Percentiles rank a stretch among this genome's conserved stretches.
Evolutionary conservation across 2,888 invertebrate species (phyloP).

Genomic region (Acholoe squamosa): DNA sequence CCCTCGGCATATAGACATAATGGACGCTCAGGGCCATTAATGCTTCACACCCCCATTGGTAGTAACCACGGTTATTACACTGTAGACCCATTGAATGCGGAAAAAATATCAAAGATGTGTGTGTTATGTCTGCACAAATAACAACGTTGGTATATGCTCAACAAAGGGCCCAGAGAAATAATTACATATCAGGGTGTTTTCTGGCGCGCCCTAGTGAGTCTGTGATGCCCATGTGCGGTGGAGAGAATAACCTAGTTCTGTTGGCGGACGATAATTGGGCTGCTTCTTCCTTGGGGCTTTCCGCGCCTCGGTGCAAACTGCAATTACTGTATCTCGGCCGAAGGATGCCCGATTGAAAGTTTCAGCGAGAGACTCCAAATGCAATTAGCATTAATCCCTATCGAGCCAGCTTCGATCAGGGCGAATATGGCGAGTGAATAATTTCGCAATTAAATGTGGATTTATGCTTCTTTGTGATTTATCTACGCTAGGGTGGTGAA

Average conservation of each 20-base stretch:
- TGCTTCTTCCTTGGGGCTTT: constrained; percentile 44
- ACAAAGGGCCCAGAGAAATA: constrained; percentile 28
- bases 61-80: neutral
- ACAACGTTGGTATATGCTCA: constrained; percentile 28
- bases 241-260: constrained; percentile 18
- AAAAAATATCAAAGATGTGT: constrained; percentile 47
- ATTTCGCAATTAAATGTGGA: constrained; percentile 59
- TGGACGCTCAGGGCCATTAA: constrained; percentile 8
- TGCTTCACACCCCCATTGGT: constrained; percentile 22
- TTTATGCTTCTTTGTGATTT: constrained; percentile 60
- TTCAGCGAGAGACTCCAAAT: constrained; percentile 29
- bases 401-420: neutral
- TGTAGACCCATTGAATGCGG: neutral
- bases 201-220: neutral
- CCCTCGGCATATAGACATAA: constrained; percentile 22
- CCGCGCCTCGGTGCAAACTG: constrained; percentile 44
- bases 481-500: neutral
- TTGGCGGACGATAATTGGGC: constrained; percentile 9
- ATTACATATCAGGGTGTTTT: constrained; percentile 45
- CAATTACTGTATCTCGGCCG: constrained; percentile 41
- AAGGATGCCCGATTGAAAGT: constrained; percentile 43
- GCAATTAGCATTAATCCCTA: constrained; percentile 54
- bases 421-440: constrained; percentile 28
- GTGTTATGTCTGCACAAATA: neutral
- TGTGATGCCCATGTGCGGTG: neutral